Conservation (phyloP, 1,140 invertebrate genomes). For the Formica exsecta region DNA sequence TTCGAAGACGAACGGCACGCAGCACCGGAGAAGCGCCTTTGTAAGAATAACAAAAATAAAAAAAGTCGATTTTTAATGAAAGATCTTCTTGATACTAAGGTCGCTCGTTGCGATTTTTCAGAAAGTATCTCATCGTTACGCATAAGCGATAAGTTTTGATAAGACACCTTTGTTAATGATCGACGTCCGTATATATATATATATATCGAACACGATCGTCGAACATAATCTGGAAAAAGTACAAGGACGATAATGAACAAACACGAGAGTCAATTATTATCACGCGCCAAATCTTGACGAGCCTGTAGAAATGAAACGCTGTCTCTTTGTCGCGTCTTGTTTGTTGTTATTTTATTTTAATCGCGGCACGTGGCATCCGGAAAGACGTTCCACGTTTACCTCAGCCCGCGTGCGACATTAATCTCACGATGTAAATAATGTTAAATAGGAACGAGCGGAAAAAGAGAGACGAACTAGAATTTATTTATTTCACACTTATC, state of each 20-base stretch:
- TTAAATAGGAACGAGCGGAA: slow-evolving; percentile 79
- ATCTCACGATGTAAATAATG: slow-evolving; percentile 84
- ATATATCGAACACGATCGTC: neutral
- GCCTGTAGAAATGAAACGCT: neutral
- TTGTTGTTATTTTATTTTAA: slow-evolving; percentile 68
- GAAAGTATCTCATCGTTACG: slow-evolving; percentile 25
- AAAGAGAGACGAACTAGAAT: slow-evolving; percentile 72
- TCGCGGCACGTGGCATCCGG: slow-evolving; percentile 65
- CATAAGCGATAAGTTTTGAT: slow-evolving; percentile 29
- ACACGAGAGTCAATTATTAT: slow-evolving; percentile 67
- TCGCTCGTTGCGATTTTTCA: neutral
- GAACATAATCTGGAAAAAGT: slow-evolving; percentile 1
- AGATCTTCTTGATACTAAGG: neutral
- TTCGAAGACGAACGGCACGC: slow-evolving; percentile 9
- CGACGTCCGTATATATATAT: neutral
- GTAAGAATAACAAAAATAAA: neutral
- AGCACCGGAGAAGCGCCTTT: slow-evolving; percentile 65
- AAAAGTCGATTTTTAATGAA: neutral
- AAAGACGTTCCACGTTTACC: slow-evolving; percentile 69
- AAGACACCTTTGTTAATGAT: slow-evolving; percentile 27
- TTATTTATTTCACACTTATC: slow-evolving; percentile 82
- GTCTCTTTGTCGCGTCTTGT: slow-evolving; percentile 61
- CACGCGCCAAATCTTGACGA: slow-evolving; percentile 47
- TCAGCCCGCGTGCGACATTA: slow-evolving; percentile 66
- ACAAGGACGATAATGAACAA: slow-evolving; percentile 38